Evolutionary conservation across 2,888 invertebrate genomes (phyloP).

Genomic region (Dorcus hopei): DNA sequence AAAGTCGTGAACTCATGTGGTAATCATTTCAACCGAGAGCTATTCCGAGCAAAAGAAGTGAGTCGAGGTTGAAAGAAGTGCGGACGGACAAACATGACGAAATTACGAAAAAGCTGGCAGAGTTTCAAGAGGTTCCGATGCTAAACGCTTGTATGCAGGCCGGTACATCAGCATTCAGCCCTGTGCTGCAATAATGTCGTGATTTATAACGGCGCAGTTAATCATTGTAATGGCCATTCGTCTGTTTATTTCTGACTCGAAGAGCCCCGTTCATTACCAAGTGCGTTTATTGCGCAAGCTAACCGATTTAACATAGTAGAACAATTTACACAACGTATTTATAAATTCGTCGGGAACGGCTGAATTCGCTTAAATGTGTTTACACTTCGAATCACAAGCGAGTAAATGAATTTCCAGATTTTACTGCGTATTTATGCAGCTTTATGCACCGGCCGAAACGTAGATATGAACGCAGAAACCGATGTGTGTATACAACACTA

Average conservation of each 20-base stretch:
- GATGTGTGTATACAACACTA: too few relatives aligned
- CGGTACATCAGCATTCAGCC: constrained; percentile 33
- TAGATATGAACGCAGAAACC: too few relatives aligned
- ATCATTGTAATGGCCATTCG: constrained; percentile 40
- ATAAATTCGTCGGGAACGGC: constrained; percentile 9
- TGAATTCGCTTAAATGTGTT: neutral
- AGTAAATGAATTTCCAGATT: too few relatives aligned
- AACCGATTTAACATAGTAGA: constrained; percentile 9
- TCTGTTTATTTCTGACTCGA: constrained; percentile 34
- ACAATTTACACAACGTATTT: constrained; percentile 9
- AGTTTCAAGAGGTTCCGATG: constrained; percentile 33
- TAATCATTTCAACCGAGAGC: too few relatives aligned
- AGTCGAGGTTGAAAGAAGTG: too few relatives aligned
- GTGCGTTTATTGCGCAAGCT: neutral
- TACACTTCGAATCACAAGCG: neutral
- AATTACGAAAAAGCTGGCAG: constrained; percentile 31
- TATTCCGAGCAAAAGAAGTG: too few relatives aligned
- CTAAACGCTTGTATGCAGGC: constrained; percentile 28
- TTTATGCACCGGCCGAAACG: too few relatives aligned
- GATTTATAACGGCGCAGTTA: constrained; percentile 40
- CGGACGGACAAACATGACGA: too few relatives aligned
- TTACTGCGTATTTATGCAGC: too few relatives aligned
- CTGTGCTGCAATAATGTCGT: constrained; percentile 37
- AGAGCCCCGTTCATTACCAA: neutral
- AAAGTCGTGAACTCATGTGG: too few relatives aligned